A percentile compares a stretch with the other conserved stretches of the same genome.
These are phyloP conservation scores for Pseudachorutes palmiensis DNA, from an alignment of 1,140 invertebrate species.

Conservation along the genomic window DNA sequence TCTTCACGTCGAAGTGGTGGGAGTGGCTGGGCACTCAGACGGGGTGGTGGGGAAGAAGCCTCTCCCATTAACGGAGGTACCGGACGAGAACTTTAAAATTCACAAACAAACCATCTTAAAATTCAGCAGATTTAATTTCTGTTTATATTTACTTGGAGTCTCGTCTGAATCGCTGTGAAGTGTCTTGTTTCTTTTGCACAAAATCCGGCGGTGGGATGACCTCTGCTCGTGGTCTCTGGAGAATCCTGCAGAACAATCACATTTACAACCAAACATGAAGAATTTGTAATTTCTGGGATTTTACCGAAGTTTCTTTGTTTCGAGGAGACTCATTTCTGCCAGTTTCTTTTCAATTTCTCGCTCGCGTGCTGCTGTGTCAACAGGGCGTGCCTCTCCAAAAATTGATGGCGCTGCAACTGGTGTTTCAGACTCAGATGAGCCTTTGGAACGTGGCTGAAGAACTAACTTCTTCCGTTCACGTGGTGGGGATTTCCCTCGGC, in stretches of 20 bases:
- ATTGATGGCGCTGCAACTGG: conserved; percentile 55
- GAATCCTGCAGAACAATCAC: neutral
- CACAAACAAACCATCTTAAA: neutral
- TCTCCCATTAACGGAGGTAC: neutral
- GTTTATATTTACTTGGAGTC: neutral
- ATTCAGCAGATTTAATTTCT: neutral
- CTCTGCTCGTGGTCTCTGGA: neutral
- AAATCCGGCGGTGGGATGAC: neutral
- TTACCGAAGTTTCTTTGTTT: neutral
- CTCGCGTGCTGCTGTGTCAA: conserved; percentile 78
- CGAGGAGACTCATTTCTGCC: conserved; percentile 26
- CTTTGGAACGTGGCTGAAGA: conserved; percentile 32
- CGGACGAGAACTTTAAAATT: neutral
- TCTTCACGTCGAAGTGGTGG: neutral
- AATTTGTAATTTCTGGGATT: neutral
- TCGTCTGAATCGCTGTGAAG: neutral
- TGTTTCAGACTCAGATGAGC: conserved; percentile 41
- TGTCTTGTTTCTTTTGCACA: neutral
- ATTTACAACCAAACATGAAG: neutral
- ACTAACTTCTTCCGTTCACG: conserved; percentile 29
- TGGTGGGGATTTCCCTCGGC: neutral
- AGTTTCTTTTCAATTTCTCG: conserved; percentile 61
- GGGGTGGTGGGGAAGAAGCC: neutral
- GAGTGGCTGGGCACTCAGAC: neutral
- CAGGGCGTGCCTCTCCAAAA: conserved; percentile 85